Evolutionary conservation across 1,140 invertebrate species (phyloP), one percentile per base, ranked within the genome.

Genomic region (Drosophila insularis): DNA sequence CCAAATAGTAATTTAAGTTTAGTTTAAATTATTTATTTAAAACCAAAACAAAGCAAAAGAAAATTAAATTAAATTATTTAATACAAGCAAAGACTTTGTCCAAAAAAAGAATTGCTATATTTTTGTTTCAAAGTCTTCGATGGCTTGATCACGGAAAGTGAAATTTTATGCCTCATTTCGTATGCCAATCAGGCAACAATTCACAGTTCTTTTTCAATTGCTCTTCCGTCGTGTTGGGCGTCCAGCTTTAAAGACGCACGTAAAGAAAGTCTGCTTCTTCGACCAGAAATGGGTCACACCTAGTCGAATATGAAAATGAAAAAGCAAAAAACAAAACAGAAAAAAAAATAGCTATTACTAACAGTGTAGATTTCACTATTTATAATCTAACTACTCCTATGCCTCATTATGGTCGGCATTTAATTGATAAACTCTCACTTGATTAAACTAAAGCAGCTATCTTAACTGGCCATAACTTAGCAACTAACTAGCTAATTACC

Each of bases 361-460:
- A 14, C 10, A 21, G 21, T 35, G 14, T 50, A 63, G 72, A 76
- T 86, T 86, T 86, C 82, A 79, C 78, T 74, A 68, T 46, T 31
- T 23, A 50, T 43, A 7, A 17, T 56, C 21, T 54, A 50, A 64
- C 17, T 31, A 43, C 14, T 35, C 37, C 66, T 46, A 64, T 67
- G 55, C 39, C 71, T 87, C 62, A 86, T 87, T 87, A 87, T 69
- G 65, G 79, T 7, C 21, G 35, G 19, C 43, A 55, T 55, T 68
- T 82, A 87, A 87, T 87, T 87, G 89, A 89, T 89, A 70, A 89
- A 87, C 82, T 87, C 82, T 87, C 82, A 89, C 84, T 87, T 89
- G 62, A 86, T 82, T 81, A 72, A 74, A 64, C 21, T 63, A 46
- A 54, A 63, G 63, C 68, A 55, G 53, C 37, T 46, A 68, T 56